A percentile compares a stretch with the other conserved stretches of the same genome.
These are phyloP conservation scores for Campodea augens DNA, from an alignment of 1,140 invertebrate genomes.

Conservation along the genomic window DNA sequence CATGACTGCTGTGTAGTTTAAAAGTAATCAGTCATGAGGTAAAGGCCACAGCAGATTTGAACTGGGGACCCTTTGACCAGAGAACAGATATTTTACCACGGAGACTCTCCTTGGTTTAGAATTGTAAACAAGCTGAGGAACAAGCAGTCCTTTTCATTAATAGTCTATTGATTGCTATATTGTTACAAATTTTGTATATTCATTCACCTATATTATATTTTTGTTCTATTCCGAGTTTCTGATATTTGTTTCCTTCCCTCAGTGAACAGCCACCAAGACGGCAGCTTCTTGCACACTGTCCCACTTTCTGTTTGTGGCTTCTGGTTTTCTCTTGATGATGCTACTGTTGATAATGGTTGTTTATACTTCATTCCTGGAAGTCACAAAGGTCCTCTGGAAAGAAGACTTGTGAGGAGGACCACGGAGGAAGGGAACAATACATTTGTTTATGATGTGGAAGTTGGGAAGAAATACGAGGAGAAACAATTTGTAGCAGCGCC, in stretches of 20 bases:
- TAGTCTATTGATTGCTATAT: no score
- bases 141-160: no score
- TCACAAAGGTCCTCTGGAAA: slow-evolving; percentile 58
- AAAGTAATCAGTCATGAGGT: no score
- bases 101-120: no score
- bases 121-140: no score
- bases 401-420: slow-evolving; percentile 47
- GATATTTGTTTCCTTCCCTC: slow-evolving; percentile 7
- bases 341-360: slow-evolving; percentile 81
- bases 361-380: slow-evolving; percentile 80
- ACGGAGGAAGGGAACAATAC: no score
- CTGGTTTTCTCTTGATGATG: slow-evolving; percentile 89
- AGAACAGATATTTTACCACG: no score
- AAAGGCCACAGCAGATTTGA: no score
- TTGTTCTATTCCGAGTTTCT: background rate
- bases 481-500: slow-evolving; percentile 56
- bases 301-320: slow-evolving; percentile 58
- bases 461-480: slow-evolving; percentile 46
- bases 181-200: no score
- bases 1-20: no score
- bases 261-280: slow-evolving; percentile 74
- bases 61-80: no score
- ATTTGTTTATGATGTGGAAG: slow-evolving; percentile 25
- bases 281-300: slow-evolving; percentile 64
- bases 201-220: no score